Evolutionary conservation across 2,113 vertebrate genomes (phyloP).

Genomic region (Arothron firmamentum): DNA sequence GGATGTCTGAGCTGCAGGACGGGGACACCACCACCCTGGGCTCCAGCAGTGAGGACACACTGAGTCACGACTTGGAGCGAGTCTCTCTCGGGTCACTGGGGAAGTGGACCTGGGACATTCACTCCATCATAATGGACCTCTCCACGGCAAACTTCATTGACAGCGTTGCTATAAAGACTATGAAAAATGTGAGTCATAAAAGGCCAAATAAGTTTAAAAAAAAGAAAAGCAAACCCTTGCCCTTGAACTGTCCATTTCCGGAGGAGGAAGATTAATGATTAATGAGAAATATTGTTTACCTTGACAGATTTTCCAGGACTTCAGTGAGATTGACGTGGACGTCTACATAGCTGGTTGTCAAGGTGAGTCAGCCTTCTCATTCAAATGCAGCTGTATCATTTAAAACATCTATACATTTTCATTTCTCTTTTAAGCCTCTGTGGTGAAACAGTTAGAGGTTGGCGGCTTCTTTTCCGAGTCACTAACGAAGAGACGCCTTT

Average conservation of each 20-base stretch:
- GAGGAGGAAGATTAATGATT: no score
- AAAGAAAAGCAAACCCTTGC: no score
- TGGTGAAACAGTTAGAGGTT: conserved; percentile 82
- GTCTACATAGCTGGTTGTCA: conserved; percentile 80
- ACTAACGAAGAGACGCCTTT: conserved; percentile 83
- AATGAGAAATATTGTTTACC: background rate
- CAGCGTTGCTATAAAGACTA: conserved; percentile 85
- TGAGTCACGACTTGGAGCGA: conserved; percentile 77
- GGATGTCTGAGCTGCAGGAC: conserved; percentile 69
- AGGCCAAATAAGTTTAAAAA: background rate
- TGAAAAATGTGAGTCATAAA: conserved; percentile 83
- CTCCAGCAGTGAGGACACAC: conserved; percentile 80
- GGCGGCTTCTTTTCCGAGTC: conserved; percentile 83
- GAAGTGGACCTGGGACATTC: conserved; percentile 77
- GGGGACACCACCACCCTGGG: conserved; percentile 80
- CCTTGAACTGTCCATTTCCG: no score
- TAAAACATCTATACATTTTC: background rate
- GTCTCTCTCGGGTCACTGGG: conserved; percentile 73
- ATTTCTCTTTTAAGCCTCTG: conserved; percentile 60
- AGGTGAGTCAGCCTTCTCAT: conserved; percentile 55
- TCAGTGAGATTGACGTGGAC: conserved; percentile 86
- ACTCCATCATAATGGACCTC: conserved; percentile 86
- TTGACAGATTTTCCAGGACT: conserved; percentile 87
- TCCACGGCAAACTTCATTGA: conserved; percentile 85
- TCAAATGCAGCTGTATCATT: background rate